phyloP scores from a whole-genome alignment of 2,888 invertebrate species.

The Limnephilus marmoratus region DNA sequence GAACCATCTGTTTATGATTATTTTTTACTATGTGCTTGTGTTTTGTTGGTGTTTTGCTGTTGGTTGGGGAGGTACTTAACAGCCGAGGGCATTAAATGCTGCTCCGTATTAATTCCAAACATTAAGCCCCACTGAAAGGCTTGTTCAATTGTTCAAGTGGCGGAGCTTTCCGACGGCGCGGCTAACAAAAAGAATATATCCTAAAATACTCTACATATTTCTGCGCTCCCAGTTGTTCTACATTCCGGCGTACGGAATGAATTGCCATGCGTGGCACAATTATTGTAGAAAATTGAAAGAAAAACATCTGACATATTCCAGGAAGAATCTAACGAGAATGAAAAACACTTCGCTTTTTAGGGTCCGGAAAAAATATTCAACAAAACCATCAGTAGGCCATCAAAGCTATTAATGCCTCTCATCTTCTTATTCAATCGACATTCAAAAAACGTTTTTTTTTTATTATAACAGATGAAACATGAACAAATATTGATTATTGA shows the following conservation, averaged over 20 bases:
- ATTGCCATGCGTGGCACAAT: not conserved
- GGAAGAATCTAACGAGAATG: not conserved
- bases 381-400: not conserved
- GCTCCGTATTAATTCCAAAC: slow-evolving; percentile 69
- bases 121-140: slow-evolving; percentile 69
- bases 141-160: slow-evolving; percentile 68
- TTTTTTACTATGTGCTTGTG: slow-evolving; percentile 5
- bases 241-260: not conserved
- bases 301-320: not conserved
- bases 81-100: slow-evolving; percentile 68
- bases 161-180: slow-evolving; percentile 39
- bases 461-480: too few species aligned
- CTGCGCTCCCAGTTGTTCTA: not conserved
- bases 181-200: slow-evolving; percentile 49
- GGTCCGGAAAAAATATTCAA: not conserved
- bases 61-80: not conserved
- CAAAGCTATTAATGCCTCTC: too few species aligned
- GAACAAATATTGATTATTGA: too few species aligned
- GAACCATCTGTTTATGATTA: not conserved
- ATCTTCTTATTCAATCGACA: too few species aligned
- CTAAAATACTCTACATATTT: not conserved
- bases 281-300: not conserved
- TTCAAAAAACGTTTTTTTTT: too few species aligned
- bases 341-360: not conserved
- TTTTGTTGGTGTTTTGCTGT: not conserved